These are phyloP conservation scores for Galerucella pusilla DNA, from an alignment of 2,888 invertebrate genomes.

Conservation along the genomic window DNA sequence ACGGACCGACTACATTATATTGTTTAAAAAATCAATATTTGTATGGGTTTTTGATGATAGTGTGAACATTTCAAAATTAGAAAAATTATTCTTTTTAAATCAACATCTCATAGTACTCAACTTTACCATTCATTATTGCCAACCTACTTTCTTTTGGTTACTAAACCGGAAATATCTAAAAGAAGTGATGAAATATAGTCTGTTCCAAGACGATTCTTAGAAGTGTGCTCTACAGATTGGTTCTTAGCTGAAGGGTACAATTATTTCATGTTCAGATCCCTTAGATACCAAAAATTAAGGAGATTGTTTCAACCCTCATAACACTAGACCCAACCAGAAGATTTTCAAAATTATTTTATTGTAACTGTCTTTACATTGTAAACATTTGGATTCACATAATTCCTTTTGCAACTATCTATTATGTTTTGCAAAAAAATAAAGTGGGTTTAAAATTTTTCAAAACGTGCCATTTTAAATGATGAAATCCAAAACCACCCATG, in stretches of 20 bases:
- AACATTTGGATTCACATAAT: not conserved
- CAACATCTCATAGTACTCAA: not conserved
- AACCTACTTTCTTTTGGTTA: not conserved
- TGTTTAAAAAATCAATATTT: constrained; percentile 7
- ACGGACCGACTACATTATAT: constrained; percentile 1
- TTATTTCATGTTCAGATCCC: no score
- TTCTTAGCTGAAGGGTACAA: no score
- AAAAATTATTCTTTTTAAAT: not conserved
- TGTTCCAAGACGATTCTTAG: no score
- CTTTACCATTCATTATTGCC: not conserved
- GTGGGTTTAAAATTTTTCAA: not conserved
- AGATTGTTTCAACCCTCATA: no score
- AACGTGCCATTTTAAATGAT: constrained; percentile 12
- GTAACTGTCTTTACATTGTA: no score
- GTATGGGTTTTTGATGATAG: not conserved
- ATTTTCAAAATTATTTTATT: no score
- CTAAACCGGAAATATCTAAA: not conserved
- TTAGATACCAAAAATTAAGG: no score
- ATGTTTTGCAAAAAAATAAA: not conserved
- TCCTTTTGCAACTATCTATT: not conserved
- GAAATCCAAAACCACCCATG: constrained; percentile 41
- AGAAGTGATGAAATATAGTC: not conserved
- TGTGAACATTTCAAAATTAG: constrained; percentile 7
- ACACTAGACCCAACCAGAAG: no score
- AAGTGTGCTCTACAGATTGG: no score